Base-by-base conservation (phyloP, 2,113 vertebrate species). In the Siphamia tubifer region DNA sequence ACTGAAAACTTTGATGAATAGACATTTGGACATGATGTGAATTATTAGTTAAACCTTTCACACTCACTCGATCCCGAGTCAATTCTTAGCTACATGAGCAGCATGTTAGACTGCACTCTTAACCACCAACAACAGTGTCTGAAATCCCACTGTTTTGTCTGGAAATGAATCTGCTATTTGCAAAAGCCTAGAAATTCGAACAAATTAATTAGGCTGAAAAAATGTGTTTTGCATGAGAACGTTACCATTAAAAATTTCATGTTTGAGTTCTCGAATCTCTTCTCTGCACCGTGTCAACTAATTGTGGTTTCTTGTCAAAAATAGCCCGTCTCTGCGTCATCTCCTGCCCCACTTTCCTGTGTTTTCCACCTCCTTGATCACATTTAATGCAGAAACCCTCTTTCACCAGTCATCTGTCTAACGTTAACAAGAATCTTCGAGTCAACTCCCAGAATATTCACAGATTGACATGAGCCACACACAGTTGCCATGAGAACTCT, bases 281-380 rank as follows among this genome's bases (percentile, higher is more conserved):
- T 60, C 44, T 49, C 57, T 61, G 4, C 11, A 2, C 38, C 60
- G 11, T 58, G 32, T 39, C 44, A 24, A 28, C 39, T 65, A 43
- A 77, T 57, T 73, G 68, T 66, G 61, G 35, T 66, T 70, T 15
- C 9, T 47, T 47, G 30, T 57, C 15, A 3, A 57, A 77, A 56
- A 72, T 39, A 40, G 17, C 16, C 15, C 3, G 13, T 12, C 36
- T 68, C 44, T 81, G 71, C 63, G 47, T 86, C 77, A 79, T 87
- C 82, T 47, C 31, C 51, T 79, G 74, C 54, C 61, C 81, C 53
- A 79, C 60, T 74, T 80, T 73, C 6, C 28, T 4, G 20, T 44
- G 44, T 64, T 40, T 66, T n/a, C 51, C 58, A 31, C 24, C 25
- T 45, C 17, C 34, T 32, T 47, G 20, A 21, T 38, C 24, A 49